Conservation (phyloP, 2,113 vertebrate species). For the Triplophysa siluroides region DNA sequence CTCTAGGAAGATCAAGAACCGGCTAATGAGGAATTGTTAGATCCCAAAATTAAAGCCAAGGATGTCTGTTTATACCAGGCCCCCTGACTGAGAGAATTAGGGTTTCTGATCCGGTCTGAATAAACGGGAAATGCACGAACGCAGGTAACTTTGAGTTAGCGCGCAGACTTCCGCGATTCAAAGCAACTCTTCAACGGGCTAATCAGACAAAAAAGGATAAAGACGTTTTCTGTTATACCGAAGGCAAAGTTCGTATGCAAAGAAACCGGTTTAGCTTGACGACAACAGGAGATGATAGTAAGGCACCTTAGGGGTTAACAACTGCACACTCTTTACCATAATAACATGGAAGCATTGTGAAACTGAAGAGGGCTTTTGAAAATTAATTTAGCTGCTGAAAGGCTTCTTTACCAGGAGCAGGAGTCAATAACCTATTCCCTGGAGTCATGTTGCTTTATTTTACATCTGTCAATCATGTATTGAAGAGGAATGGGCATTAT, state of each 20-base stretch:
- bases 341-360: slow-evolving; percentile 38
- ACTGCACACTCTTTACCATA: slow-evolving; percentile 35
- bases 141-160: slow-evolving; percentile 5
- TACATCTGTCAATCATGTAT: slow-evolving; percentile 54
- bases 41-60: slow-evolving; percentile 33
- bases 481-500: slow-evolving; percentile 50
- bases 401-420: slow-evolving; percentile 48
- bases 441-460: slow-evolving; percentile 53
- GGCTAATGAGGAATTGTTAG: slow-evolving; percentile 49
- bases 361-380: slow-evolving; percentile 50
- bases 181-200: not conserved
- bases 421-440: slow-evolving; percentile 56
- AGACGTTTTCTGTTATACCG: not conserved
- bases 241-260: not conserved
- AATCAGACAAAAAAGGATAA: slow-evolving; percentile 23
- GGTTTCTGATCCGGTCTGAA: not conserved
- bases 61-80: slow-evolving; percentile 19
- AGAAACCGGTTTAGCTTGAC: not conserved
- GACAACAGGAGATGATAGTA: slow-evolving; percentile 1
- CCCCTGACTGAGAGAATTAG: slow-evolving; percentile 26
- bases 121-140: not conserved
- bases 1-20: slow-evolving; percentile 45
- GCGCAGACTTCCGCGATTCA: not conserved
- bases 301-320: slow-evolving; percentile 34
- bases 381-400: slow-evolving; percentile 55